These are phyloP conservation scores for Virgularia gustaviana DNA, from an alignment of 92 coral and sea anemone genomes.

Conservation along the genomic window DNA sequence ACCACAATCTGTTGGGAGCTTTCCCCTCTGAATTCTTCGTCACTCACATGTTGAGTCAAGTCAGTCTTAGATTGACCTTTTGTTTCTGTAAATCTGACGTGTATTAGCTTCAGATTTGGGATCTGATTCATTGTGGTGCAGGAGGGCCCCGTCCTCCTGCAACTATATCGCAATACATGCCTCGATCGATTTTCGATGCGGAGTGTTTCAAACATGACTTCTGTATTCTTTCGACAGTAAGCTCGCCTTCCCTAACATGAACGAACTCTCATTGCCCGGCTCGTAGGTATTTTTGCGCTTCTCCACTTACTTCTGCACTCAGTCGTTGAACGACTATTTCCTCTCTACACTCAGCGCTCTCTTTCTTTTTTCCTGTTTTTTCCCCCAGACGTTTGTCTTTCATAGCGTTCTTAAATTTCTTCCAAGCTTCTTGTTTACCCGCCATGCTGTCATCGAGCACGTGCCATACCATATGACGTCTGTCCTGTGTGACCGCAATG, in stretches of 20 bases:
- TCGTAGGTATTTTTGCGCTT: conserved; percentile 9
- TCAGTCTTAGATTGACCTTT: background rate
- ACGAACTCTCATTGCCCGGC: conserved; percentile 7
- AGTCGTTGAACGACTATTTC: conserved; percentile 16
- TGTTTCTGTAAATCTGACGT: background rate
- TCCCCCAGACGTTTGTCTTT: conserved; percentile 4
- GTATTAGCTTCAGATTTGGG: background rate
- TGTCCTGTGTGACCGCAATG: background rate
- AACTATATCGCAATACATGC: background rate
- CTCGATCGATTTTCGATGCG: background rate
- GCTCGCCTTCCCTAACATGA: conserved; percentile 7
- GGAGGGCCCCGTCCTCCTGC: background rate
- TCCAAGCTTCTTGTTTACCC: background rate
- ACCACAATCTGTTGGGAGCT: background rate
- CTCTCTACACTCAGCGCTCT: background rate
- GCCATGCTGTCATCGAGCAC: background rate
- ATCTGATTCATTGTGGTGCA: background rate
- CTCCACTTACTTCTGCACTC: background rate
- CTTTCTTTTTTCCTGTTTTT: background rate
- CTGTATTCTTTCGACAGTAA: background rate
- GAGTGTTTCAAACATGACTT: background rate
- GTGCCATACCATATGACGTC: too few relatives aligned
- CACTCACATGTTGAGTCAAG: background rate
- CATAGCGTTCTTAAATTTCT: conserved; percentile 11
- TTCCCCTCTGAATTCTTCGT: too few relatives aligned